Percentiles rank a stretch among this genome's conserved stretches.
Conservation (phyloP, 2,888 invertebrate species). For the Mycalesis mineus region DNA sequence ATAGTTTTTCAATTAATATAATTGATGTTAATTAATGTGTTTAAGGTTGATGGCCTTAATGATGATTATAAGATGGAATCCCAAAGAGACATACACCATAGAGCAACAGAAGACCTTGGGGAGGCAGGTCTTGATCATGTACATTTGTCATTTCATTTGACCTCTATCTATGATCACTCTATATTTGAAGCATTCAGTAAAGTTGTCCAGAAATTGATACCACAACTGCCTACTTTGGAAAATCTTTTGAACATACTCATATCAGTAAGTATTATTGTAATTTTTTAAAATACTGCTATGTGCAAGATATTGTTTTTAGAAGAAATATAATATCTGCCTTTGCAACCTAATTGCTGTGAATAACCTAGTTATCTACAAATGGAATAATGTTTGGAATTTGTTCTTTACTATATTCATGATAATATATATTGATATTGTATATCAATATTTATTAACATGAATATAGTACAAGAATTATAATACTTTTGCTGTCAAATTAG, state of each 20-base stretch:
- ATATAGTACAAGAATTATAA: no score
- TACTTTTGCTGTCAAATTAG: no score
- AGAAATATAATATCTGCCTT: no score
- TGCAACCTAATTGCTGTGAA: no score
- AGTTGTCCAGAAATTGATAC: conserved; percentile 99
- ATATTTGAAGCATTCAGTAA: conserved; percentile 99
- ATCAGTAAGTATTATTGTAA: conserved; percentile 82
- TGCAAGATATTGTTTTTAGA: no score
- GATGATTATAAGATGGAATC: conserved; percentile 99
- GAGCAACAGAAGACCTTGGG: conserved; percentile 95
- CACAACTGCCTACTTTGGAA: conserved; percentile 97
- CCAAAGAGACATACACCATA: conserved; percentile 97
- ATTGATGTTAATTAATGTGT: conserved; percentile 20
- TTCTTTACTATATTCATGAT: no score
- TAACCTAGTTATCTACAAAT: no score
- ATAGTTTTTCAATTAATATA: no score
- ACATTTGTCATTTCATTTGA: conserved; percentile 95
- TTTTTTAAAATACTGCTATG: no score
- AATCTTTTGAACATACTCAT: conserved; percentile 98
- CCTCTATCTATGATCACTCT: conserved; percentile 99
- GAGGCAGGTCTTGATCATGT: conserved; percentile 93
- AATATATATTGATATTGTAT: no score
- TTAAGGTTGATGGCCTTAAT: conserved; percentile 94
- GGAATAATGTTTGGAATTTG: no score
- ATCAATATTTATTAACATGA: no score